A percentile compares a stretch with the other conserved stretches of the same genome.
phyloP scores from a whole-genome alignment of 2,113 vertebrate species.

The Menidia beryllina region DNA sequence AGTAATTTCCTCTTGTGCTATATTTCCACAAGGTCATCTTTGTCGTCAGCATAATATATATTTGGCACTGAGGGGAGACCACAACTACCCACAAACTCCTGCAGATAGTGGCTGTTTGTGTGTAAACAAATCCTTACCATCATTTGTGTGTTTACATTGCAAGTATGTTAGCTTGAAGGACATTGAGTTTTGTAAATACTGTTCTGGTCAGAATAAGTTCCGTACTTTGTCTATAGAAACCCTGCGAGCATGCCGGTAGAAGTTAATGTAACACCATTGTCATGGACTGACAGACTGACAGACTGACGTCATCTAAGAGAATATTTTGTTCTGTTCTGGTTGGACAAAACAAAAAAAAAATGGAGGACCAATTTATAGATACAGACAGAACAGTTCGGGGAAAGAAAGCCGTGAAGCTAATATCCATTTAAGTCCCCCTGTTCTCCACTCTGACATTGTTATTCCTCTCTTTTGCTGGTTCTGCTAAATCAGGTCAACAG shows the following conservation, averaged over 20 bases:
- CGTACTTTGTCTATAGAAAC: no score
- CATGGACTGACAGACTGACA: no score
- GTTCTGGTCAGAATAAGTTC: not conserved
- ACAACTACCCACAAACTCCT: slow-evolving; percentile 17
- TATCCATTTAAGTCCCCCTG: no score
- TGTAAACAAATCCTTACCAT: slow-evolving; percentile 53
- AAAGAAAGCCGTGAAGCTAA: no score
- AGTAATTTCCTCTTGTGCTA: not conserved
- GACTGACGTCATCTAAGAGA: no score
- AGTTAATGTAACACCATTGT: not conserved
- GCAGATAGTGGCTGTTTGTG: slow-evolving; percentile 60
- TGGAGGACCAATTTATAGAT: no score
- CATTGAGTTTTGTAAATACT: slow-evolving; percentile 18
- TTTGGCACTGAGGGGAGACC: slow-evolving; percentile 5
- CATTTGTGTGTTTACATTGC: slow-evolving; percentile 32
- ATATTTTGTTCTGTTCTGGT: no score
- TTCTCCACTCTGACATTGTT: no score
- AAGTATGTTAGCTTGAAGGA: slow-evolving; percentile 37
- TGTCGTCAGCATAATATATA: not conserved
- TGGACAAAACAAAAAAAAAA: no score
- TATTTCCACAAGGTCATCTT: slow-evolving; percentile 23
- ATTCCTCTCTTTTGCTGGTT: no score
- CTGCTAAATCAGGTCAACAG: no score
- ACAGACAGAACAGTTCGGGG: no score
- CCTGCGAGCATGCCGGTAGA: not conserved